Conservation (phyloP, 2,888 invertebrate species). For the Xanthorhoe spadicearia region DNA sequence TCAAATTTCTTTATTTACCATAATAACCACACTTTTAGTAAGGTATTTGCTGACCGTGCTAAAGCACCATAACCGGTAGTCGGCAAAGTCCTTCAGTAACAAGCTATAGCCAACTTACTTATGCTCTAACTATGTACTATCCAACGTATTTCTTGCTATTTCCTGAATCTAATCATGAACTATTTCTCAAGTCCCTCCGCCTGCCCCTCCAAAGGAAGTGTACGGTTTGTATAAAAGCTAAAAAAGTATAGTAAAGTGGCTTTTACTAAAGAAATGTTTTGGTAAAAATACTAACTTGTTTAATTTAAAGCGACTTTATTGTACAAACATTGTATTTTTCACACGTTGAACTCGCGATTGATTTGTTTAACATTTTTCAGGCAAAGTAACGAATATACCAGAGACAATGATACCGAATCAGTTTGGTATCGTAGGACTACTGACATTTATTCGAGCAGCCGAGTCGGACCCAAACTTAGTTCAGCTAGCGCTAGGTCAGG, state of each 20-base stretch:
- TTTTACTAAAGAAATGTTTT: slow-evolving; percentile 30
- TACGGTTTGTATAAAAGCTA: slow-evolving; percentile 72
- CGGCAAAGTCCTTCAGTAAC: background rate
- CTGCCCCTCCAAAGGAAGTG: slow-evolving; percentile 59
- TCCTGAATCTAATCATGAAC: slow-evolving; percentile 32
- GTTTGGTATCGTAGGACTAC: slow-evolving; percentile 99
- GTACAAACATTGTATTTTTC: slow-evolving; percentile 32
- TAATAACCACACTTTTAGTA: too few relatives aligned
- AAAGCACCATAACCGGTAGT: background rate
- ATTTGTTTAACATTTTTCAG: slow-evolving; percentile 76
- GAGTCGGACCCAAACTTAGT: slow-evolving; percentile 99
- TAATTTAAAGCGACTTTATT: slow-evolving; percentile 50
- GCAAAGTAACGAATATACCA: slow-evolving; percentile 99
- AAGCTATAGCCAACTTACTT: background rate
- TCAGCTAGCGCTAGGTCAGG: slow-evolving; percentile 98
- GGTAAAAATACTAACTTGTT: background rate
- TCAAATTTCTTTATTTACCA: too few relatives aligned
- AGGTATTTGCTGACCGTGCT: too few relatives aligned
- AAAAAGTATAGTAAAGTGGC: slow-evolving; percentile 54
- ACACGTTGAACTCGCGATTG: slow-evolving; percentile 18
- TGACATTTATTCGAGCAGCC: slow-evolving; percentile 98
- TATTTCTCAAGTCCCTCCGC: slow-evolving; percentile 43
- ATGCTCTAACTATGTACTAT: slow-evolving; percentile 30
- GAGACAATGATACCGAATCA: slow-evolving; percentile 99
- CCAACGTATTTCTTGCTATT: slow-evolving; percentile 33